A percentile compares a stretch with the other conserved stretches of the same genome.
These are phyloP conservation scores for Phoxinus dragarum DNA, from an alignment of 2,797 vertebrate species.

Conservation along the genomic window DNA sequence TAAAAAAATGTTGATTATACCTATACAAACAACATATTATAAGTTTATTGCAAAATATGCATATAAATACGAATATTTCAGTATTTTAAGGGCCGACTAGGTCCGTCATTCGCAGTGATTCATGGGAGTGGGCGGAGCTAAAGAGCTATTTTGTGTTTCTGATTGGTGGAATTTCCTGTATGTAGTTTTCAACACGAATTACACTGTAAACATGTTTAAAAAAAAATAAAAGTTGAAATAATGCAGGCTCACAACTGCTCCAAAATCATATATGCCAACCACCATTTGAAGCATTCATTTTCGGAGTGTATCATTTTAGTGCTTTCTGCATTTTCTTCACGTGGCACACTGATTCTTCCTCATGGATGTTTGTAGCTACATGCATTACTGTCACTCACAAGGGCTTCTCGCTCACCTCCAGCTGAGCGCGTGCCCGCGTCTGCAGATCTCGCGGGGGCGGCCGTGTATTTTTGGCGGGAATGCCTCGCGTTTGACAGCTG, in stretches of 20 bases:
- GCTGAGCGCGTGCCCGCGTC: not conserved
- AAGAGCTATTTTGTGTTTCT: too few relatives aligned
- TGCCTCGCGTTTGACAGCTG: slow-evolving; percentile 44
- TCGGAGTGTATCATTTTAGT: not conserved
- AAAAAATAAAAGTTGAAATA: not conserved
- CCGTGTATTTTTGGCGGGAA: slow-evolving; percentile 53
- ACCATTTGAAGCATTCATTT: not conserved
- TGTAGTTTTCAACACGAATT: too few relatives aligned
- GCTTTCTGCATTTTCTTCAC: not conserved
- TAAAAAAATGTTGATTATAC: too few relatives aligned
- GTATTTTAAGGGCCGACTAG: too few relatives aligned
- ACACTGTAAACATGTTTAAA: not conserved
- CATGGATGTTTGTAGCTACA: not conserved
- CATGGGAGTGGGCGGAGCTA: too few relatives aligned
- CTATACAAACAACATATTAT: too few relatives aligned
- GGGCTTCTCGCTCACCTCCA: not conserved
- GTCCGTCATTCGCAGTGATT: too few relatives aligned
- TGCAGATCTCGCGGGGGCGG: slow-evolving; percentile 34
- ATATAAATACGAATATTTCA: too few relatives aligned
- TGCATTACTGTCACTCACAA: not conserved
- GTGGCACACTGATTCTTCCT: not conserved
- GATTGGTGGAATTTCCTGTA: too few relatives aligned
- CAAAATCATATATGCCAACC: not conserved
- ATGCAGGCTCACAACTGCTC: not conserved
- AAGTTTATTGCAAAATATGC: too few relatives aligned